These are phyloP conservation scores for Malacoctenus gilli DNA, from an alignment of 2,797 vertebrate genomes.

Conservation along the genomic window DNA sequence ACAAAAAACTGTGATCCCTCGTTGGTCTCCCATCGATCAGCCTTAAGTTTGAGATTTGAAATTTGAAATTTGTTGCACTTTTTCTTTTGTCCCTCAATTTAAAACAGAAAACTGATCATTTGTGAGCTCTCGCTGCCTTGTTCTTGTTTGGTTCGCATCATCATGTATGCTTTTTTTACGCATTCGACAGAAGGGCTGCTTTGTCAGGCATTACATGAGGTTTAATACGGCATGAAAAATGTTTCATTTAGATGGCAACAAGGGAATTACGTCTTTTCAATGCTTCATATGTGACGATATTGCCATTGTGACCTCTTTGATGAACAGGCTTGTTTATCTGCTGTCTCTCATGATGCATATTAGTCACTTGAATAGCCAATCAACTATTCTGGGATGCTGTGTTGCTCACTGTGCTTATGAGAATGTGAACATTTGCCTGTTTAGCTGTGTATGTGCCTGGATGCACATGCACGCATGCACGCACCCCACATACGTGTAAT, in stretches of 20 bases:
- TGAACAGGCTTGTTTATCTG: constrained; percentile 51
- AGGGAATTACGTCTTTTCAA: constrained; percentile 51
- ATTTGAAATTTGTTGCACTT: too few species aligned
- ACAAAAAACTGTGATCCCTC: too few species aligned
- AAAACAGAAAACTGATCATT: too few species aligned
- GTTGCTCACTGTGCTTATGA: constrained; percentile 22
- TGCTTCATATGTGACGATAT: constrained; percentile 51
- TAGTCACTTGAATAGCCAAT: constrained; percentile 59
- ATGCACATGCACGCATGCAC: neutral
- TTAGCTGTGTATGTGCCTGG: constrained; percentile 6
- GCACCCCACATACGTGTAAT: constrained; percentile 51
- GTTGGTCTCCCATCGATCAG: too few species aligned
- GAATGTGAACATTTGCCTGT: constrained; percentile 25
- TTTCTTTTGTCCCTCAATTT: too few species aligned
- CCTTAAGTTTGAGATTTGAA: too few species aligned
- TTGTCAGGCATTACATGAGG: too few species aligned
- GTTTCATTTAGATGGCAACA: constrained; percentile 49
- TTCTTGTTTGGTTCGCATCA: too few species aligned
- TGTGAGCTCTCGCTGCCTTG: too few species aligned
- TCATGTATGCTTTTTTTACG: too few species aligned
- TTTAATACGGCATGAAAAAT: constrained; percentile 25
- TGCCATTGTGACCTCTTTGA: constrained; percentile 58
- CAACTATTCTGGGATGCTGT: constrained; percentile 15
- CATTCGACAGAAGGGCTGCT: too few species aligned
- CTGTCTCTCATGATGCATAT: constrained; percentile 52